Evolutionary conservation across 23 tunicate genomes (phyloP).

Genomic region (Trididemnum miniatum): DNA sequence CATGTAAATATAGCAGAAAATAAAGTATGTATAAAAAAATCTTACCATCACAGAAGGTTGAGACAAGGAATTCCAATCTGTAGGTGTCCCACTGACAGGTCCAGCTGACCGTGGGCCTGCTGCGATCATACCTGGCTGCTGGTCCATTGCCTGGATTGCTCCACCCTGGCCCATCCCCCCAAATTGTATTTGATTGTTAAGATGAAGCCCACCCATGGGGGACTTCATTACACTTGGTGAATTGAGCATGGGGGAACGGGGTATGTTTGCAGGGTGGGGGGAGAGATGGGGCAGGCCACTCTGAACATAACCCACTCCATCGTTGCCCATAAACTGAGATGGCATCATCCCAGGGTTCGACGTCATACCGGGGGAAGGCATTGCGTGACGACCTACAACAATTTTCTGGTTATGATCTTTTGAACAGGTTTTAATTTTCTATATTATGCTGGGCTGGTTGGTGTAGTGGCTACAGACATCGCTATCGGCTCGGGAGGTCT

Average conservation of each 20-base stretch:
- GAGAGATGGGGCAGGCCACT: slow-evolving; percentile 49
- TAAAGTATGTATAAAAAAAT: background rate
- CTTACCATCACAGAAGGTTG: background rate
- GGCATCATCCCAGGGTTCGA: slow-evolving; percentile 27
- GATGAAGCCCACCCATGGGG: slow-evolving; percentile 46
- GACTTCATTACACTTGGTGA: slow-evolving; percentile 53
- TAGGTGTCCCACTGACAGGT: slow-evolving; percentile 39
- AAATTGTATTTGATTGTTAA: slow-evolving; percentile 14
- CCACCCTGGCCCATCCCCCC: slow-evolving; percentile 33
- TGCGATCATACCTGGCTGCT: slow-evolving; percentile 24
- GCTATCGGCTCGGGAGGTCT: too few relatives aligned
- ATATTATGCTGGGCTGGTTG: too few relatives aligned
- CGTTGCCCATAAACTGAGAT: slow-evolving; percentile 21
- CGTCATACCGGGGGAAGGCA: slow-evolving; percentile 42
- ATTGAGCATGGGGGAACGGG: slow-evolving; percentile 60
- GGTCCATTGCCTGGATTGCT: background rate
- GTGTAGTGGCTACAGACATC: too few relatives aligned
- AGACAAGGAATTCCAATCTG: slow-evolving; percentile 63
- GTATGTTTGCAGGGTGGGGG: slow-evolving; percentile 40
- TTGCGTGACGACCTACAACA: slow-evolving; percentile 62
- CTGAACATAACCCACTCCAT: background rate
- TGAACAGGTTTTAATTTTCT: too few relatives aligned
- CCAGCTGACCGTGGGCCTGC: slow-evolving; percentile 72
- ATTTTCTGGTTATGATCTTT: too few relatives aligned
- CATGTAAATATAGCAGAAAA: background rate